These are phyloP conservation scores for Drosophila ironensis DNA, from an alignment of 1,140 invertebrate species.

Conservation along the genomic window DNA sequence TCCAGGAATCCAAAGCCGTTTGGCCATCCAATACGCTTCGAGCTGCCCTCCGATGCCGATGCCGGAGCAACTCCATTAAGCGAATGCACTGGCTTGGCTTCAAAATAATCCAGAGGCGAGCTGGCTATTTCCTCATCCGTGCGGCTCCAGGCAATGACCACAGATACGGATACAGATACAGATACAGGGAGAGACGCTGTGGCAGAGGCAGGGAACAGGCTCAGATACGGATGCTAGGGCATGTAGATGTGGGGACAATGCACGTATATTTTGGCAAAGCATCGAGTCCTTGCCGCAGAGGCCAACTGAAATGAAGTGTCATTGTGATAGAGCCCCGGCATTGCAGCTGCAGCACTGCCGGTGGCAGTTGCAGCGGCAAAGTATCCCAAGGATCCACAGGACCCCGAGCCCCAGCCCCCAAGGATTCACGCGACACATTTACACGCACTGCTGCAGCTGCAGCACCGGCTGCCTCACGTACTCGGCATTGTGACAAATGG, in stretches of 20 bases:
- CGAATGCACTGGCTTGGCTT: constrained; percentile 36
- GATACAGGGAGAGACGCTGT: too few relatives aligned
- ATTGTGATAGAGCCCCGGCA: constrained; percentile 72
- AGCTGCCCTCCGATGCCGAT: constrained; percentile 11
- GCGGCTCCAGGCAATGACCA: constrained; percentile 36
- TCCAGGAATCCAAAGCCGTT: constrained; percentile 11
- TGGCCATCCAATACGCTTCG: constrained; percentile 22
- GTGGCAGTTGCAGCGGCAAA: constrained; percentile 14
- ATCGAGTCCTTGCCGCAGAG: constrained; percentile 56
- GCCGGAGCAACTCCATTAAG: constrained; percentile 36
- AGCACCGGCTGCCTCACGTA: constrained; percentile 66
- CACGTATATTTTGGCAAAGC: constrained; percentile 56
- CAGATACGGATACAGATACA: constrained; percentile 18
- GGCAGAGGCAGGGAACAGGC: background rate
- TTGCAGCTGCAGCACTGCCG: constrained; percentile 44
- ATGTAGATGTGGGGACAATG: constrained; percentile 11
- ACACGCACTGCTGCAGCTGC: constrained; percentile 62
- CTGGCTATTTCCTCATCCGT: constrained; percentile 44
- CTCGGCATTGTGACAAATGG: constrained; percentile 78
- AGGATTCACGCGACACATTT: constrained; percentile 67
- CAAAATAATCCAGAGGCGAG: constrained; percentile 34
- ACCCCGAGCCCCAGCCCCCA: too few relatives aligned
- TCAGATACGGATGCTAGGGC: constrained; percentile 5
- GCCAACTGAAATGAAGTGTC: constrained; percentile 78
- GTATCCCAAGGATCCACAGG: constrained; percentile 13